A percentile compares a stretch with the other conserved stretches of the same genome.
These are phyloP conservation scores for Teleiodes luculella DNA, from an alignment of 2,888 invertebrate species.

Conservation along the genomic window DNA sequence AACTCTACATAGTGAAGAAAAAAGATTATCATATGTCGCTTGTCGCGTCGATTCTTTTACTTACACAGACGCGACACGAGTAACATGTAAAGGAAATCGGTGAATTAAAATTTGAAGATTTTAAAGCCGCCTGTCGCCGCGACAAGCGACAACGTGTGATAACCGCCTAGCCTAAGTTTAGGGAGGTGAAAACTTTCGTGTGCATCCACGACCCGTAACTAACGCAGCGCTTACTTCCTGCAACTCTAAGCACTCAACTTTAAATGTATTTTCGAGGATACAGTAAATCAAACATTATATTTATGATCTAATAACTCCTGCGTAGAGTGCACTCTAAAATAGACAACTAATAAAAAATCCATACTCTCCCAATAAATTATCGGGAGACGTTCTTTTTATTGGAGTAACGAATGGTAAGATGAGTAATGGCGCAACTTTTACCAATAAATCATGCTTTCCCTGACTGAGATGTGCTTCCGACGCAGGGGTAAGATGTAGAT, in stretches of 20 bases:
- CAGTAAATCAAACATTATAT: constrained; percentile 60
- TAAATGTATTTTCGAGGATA: constrained; percentile 42
- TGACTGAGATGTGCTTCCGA: constrained; percentile 57
- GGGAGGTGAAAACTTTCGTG: not conserved
- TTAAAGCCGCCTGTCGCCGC: too few species aligned
- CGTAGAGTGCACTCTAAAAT: constrained; percentile 63
- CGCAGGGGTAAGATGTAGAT: constrained; percentile 39
- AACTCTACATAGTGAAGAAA: too few species aligned
- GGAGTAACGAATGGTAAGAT: constrained; percentile 76
- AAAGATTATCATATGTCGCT: too few species aligned
- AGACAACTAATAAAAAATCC: constrained; percentile 67
- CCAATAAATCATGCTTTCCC: constrained; percentile 71
- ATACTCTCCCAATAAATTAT: constrained; percentile 71
- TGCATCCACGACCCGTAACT: not conserved
- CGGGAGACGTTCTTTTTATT: constrained; percentile 74
- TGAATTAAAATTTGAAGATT: too few species aligned
- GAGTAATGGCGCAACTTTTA: constrained; percentile 74
- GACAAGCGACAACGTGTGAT: too few species aligned
- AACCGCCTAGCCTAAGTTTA: too few species aligned
- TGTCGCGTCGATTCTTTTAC: too few species aligned
- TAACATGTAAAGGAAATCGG: too few species aligned
- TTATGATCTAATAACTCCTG: constrained; percentile 55
- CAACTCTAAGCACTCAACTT: constrained; percentile 29
- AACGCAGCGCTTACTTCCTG: constrained; percentile 2
- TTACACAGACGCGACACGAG: too few species aligned